Conservation (phyloP, 2,113 vertebrate genomes). For the Triplophysa siluroides region DNA sequence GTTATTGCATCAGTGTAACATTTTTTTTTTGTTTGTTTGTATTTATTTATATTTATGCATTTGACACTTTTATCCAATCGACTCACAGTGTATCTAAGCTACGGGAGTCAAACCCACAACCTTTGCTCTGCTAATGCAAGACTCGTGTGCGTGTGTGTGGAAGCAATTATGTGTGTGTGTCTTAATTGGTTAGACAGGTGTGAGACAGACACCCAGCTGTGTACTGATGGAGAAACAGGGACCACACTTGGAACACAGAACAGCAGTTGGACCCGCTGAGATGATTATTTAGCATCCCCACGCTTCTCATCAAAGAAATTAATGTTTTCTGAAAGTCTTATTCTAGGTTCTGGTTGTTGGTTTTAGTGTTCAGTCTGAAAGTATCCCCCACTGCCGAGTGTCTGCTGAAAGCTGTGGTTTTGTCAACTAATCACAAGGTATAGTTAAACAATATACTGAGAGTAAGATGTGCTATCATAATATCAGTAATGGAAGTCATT, state of each 20-base stretch:
- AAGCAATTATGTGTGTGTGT: neutral
- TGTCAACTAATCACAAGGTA: conserved; percentile 3
- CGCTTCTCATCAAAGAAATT: conserved; percentile 35
- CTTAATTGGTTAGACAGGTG: conserved; percentile 48
- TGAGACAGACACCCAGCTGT: conserved; percentile 29
- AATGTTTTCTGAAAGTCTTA: conserved; percentile 46
- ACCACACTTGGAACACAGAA: conserved; percentile 14
- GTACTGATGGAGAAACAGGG: conserved; percentile 6
- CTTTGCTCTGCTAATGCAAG: too few relatives aligned
- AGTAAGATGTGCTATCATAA: neutral
- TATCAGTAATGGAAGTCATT: neutral
- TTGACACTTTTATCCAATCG: too few relatives aligned
- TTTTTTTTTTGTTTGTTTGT: too few relatives aligned
- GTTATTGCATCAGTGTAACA: too few relatives aligned
- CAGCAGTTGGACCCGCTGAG: conserved; percentile 37
- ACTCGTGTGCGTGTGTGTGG: too few relatives aligned
- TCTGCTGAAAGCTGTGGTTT: conserved; percentile 13
- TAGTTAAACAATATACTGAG: neutral
- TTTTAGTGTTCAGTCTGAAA: conserved; percentile 25
- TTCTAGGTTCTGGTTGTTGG: conserved; percentile 32
- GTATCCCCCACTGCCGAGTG: neutral
- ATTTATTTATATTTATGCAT: neutral
- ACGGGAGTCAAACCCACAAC: too few relatives aligned
- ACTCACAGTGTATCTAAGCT: too few relatives aligned
- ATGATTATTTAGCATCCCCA: conserved; percentile 46